A percentile compares a stretch with the other conserved stretches of the same genome.
phyloP scores from a whole-genome alignment of 2,888 invertebrate species.

The Dromius quadrimaculatus region DNA sequence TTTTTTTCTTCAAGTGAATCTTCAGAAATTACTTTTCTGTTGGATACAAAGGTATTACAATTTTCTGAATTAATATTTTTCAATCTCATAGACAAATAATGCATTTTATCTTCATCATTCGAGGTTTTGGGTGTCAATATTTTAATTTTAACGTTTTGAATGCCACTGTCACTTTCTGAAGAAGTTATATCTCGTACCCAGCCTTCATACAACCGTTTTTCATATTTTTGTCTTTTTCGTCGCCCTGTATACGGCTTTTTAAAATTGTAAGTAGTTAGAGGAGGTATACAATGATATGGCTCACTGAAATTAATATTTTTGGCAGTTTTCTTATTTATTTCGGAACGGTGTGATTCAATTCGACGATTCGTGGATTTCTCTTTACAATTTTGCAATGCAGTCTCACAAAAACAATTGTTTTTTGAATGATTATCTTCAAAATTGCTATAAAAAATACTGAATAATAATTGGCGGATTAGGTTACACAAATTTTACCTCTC shows the following conservation, averaged over 20 bases:
- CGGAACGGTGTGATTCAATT: background rate
- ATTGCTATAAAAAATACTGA: background rate
- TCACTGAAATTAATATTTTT: slow-evolving; percentile 14
- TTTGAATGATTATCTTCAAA: background rate
- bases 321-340: background rate
- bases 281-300: slow-evolving; percentile 5
- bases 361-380: background rate
- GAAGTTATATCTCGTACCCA: slow-evolving; percentile 37
- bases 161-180: slow-evolving; percentile 26
- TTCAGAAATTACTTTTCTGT: too few relatives aligned
- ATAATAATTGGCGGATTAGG: background rate
- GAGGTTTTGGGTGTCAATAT: background rate
- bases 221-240: slow-evolving; percentile 10
- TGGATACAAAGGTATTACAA: too few relatives aligned
- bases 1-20: too few relatives aligned
- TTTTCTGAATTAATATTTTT: slow-evolving; percentile 17
- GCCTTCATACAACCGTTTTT: slow-evolving; percentile 20
- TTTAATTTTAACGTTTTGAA: slow-evolving; percentile 2
- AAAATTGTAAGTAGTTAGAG: slow-evolving; percentile 6
- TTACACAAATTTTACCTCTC: slow-evolving; percentile 1
- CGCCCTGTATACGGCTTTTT: slow-evolving; percentile 18
- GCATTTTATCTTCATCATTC: slow-evolving; percentile 6
- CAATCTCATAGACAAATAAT: slow-evolving; percentile 20
- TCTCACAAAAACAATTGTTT: background rate
- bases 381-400: background rate